Evolutionary conservation across 2,888 invertebrate species (phyloP), one percentile per base, ranked within the genome.

Genomic region (Exocentrus adspersus): DNA sequence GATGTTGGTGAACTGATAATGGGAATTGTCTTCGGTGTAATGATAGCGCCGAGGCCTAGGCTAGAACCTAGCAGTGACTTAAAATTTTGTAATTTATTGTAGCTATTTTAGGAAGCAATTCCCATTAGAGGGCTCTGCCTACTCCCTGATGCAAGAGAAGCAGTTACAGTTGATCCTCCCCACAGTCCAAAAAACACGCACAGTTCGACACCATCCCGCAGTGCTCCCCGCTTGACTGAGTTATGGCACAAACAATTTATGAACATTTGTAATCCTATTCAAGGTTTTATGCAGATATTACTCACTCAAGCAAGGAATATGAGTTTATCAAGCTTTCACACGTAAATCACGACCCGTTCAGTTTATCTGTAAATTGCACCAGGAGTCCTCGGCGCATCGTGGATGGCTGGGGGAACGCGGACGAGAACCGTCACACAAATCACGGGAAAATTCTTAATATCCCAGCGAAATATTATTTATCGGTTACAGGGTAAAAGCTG

Each of bases 331-430:
- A 88, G 87, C 87, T 88, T 83, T 87, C 86, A 86, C 86, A 86
- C 86, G 87, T 88, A 88, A 88, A 88, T 88, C 88, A 88, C 87
- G 84, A 79, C 79, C 79, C 74, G 77, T 78, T 78, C 79, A 81
- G 80, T 82, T 88, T 88, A 88, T 88, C 88, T 86, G 86, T 85
- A 85, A 86, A 86, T 83, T 86, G 87, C 88, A 88, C 59, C 42
- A 24, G 51, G 17, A 41, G 41, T 50, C 24, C 50, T 59, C 50
- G 42, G 41, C 59, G 59, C 5, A 17, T 56, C 56, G 21, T 24
- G 30, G 58, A 37, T 32, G 57, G 28, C 63, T 68, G 68, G 66
- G 64, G 53, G 67, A 57, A 59, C 53, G 43, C 43, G 16, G 28
- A 42, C 42, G 43, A 43, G 17, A 42, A 41, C 58, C 37, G 46